Evolutionary conservation across 2,888 invertebrate species (phyloP).

Genomic region (Autographa gamma): DNA sequence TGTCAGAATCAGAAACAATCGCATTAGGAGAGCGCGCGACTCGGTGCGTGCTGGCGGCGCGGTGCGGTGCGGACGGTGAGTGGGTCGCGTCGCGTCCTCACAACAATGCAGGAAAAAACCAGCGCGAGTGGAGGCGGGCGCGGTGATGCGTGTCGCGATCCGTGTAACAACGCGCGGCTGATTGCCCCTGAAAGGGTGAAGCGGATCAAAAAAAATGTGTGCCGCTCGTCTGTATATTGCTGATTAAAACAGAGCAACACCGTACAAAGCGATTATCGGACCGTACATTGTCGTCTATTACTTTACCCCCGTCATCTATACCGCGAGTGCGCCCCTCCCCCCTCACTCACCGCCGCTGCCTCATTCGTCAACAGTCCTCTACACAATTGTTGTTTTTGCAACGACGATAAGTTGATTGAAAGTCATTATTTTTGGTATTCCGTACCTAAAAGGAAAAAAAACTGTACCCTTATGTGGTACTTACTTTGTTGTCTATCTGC

Average conservation of each 20-base stretch:
- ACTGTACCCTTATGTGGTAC: background rate
- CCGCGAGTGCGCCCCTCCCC: conserved; percentile 14
- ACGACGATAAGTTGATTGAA: conserved; percentile 70
- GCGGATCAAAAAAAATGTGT: conserved; percentile 73
- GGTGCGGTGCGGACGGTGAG: conserved; percentile 44
- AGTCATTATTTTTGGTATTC: conserved; percentile 63
- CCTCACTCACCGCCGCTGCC: background rate
- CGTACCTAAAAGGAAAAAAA: background rate
- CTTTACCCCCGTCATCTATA: conserved; percentile 54
- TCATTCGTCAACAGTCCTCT: conserved; percentile 26
- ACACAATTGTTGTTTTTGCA: conserved; percentile 63
- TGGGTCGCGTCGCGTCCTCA: conserved; percentile 59
- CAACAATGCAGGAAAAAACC: conserved; percentile 64
- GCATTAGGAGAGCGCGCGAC: conserved; percentile 44
- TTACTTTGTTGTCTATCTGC: background rate
- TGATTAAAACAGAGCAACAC: conserved; percentile 81
- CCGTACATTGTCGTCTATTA: conserved; percentile 75
- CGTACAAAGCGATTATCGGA: conserved; percentile 85
- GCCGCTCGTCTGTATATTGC: conserved; percentile 68
- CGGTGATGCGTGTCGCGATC: conserved; percentile 75
- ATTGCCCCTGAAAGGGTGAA: conserved; percentile 82
- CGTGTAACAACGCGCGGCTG: conserved; percentile 80
- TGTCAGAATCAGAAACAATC: conserved; percentile 60
- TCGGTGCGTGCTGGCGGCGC: conserved; percentile 13
- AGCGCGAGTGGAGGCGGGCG: conserved; percentile 58